phyloP scores from a whole-genome alignment of 2,113 vertebrate species.

The Carassius carassius region DNA sequence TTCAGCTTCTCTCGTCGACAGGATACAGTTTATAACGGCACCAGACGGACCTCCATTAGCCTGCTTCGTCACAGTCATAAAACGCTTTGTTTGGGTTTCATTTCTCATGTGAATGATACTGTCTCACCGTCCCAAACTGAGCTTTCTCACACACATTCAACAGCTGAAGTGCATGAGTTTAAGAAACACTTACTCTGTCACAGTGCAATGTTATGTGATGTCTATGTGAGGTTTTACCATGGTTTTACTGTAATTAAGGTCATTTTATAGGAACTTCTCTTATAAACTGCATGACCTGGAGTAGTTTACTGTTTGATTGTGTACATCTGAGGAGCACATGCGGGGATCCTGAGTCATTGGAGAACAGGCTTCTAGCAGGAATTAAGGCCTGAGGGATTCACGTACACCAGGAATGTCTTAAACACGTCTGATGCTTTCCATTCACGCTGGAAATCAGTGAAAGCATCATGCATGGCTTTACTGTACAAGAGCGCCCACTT shows the following conservation, averaged over 20 bases:
- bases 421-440: neutral
- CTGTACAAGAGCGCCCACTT: neutral
- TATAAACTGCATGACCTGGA: too few species aligned
- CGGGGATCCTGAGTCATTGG: neutral
- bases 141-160: too few species aligned
- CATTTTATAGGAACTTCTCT: too few species aligned
- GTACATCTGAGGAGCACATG: neutral
- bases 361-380: slow-evolving; percentile 31
- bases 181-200: too few species aligned
- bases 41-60: neutral
- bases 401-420: neutral
- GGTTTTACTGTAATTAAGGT: too few species aligned
- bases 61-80: neutral
- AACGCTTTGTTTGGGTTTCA: neutral
- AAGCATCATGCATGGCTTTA: neutral
- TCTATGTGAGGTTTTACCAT: too few species aligned
- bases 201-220: too few species aligned
- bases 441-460: neutral
- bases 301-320: neutral
- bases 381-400: slow-evolving; percentile 43
- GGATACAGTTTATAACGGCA: neutral
- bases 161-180: too few species aligned
- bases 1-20: neutral
- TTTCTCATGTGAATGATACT: neutral
- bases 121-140: too few species aligned